Base-by-base conservation (phyloP, 2,113 vertebrate genomes). In the Herpetotheres cachinnans region DNA sequence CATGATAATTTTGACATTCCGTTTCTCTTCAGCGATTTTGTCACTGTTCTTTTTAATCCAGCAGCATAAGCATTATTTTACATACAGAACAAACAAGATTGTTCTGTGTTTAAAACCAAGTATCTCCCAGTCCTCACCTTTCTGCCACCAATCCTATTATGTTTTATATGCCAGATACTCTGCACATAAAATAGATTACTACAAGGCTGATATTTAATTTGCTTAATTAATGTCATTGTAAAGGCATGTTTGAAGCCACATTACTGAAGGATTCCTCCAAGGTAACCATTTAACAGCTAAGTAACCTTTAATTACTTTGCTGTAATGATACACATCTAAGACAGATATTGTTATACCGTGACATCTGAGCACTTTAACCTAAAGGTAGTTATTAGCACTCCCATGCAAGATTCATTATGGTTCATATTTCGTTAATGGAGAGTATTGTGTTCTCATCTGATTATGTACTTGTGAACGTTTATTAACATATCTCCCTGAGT, bases 261-360 rank as follows among this genome's bases (percentile, higher is more conserved):
- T 85, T 85, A 82, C 47, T 89, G 82, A 95, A 78, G 72, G 46
- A 93, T 95, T 95, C 90, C 67, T 92, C 86, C 77, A 94, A 97
- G 58, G 67, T 95, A 96, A 94, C 49, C 32, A 77, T 93, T 96
- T 94, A 97, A 95, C 12, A 93, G 61, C 95, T 71, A 94, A 94
- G 38, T 82, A 96, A 86, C 50, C 89, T 96, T 97, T 69, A 97
- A 90, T 95, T 95, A 96, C 82, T 95, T 95, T 58, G 42, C 54
- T 47, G n/a, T 89, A 97, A 95, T 93, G 83, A 94, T 85, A 94
- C 76, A 79, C 70, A 95, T 94, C 73, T 89, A 91, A 95, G 90
- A 84, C 69, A 95, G 54, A 92, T 92, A 95, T 29, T 90, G 50
- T 90, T 90, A 84, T 81, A 72, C 52, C 73, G 27, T 95, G 94